These are phyloP conservation scores for Anthonomus grandis DNA, from an alignment of 1,140 invertebrate genomes.

Conservation along the genomic window DNA sequence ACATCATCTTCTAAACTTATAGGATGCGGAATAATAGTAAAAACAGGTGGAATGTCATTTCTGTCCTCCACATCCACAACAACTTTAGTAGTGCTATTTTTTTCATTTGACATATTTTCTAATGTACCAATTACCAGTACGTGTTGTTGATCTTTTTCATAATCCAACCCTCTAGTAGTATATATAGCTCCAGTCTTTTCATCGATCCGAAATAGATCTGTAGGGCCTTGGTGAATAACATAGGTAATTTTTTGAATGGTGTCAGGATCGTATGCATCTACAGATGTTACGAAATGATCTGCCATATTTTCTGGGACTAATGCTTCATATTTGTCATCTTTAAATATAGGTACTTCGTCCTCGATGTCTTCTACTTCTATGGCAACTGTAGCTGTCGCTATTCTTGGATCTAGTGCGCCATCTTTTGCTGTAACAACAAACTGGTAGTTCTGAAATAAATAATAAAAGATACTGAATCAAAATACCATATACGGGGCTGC, in stretches of 20 bases:
- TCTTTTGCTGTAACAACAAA: conserved; percentile 88
- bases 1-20: conserved; percentile 80
- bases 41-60: conserved; percentile 82
- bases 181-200: conserved; percentile 72
- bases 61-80: conserved; percentile 76
- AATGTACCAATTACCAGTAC: conserved; percentile 75
- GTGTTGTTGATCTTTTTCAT: conserved; percentile 70
- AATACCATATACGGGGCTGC: neutral
- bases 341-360: conserved; percentile 82
- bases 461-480: neutral
- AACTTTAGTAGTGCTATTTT: conserved; percentile 72
- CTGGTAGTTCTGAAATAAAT: conserved; percentile 58
- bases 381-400: conserved; percentile 83
- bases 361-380: conserved; percentile 75
- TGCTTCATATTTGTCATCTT: conserved; percentile 67
- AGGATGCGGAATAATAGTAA: conserved; percentile 73
- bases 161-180: conserved; percentile 73
- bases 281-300: conserved; percentile 64
- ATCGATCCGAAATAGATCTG: conserved; percentile 79
- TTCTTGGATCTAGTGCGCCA: conserved; percentile 75
- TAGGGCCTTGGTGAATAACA: conserved; percentile 74
- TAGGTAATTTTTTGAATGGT: conserved; percentile 80
- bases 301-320: conserved; percentile 79
- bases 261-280: conserved; percentile 69
- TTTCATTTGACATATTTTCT: conserved; percentile 68